Percentiles rank a stretch among this genome's conserved stretches.
Conservation (phyloP, 2,888 invertebrate genomes). For the Aporophyla lueneburgensis region DNA sequence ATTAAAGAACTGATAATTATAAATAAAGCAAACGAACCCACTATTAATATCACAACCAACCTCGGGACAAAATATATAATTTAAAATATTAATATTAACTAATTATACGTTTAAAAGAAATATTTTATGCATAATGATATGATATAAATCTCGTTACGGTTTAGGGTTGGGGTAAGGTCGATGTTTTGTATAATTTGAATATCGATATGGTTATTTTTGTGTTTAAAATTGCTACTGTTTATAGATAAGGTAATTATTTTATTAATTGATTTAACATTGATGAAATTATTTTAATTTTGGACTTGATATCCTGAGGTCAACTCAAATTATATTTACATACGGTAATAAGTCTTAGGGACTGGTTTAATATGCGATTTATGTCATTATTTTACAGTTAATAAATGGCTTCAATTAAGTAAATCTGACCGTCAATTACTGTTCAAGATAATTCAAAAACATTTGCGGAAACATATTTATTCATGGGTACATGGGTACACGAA, state of each 20-base stretch:
- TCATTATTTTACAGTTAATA: not conserved
- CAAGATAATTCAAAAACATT: not conserved
- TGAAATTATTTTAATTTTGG: not conserved
- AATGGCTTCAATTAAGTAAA: not conserved
- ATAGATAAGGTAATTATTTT: not conserved
- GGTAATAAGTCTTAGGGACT: too few relatives aligned
- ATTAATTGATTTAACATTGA: not conserved
- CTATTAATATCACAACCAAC: conserved; percentile 72
- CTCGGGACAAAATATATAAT: conserved; percentile 81
- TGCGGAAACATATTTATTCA: too few relatives aligned
- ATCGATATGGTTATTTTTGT: conserved; percentile 39
- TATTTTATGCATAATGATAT: conserved; percentile 90
- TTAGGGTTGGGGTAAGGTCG: conserved; percentile 76
- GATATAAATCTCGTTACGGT: conserved; percentile 88
- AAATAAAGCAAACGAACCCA: conserved; percentile 77
- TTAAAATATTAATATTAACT: conserved; percentile 90
- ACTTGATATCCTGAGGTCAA: not conserved
- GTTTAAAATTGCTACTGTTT: not conserved
- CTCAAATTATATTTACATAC: not conserved
- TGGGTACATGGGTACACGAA: not conserved
- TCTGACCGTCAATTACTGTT: not conserved
- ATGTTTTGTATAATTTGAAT: conserved; percentile 41
- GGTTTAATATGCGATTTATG: not conserved
- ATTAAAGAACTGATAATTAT: conserved; percentile 71
- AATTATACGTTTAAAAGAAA: conserved; percentile 90